Evolutionary conservation across 2,888 invertebrate genomes (phyloP).

Genomic region (Leucozona laternaria): DNA sequence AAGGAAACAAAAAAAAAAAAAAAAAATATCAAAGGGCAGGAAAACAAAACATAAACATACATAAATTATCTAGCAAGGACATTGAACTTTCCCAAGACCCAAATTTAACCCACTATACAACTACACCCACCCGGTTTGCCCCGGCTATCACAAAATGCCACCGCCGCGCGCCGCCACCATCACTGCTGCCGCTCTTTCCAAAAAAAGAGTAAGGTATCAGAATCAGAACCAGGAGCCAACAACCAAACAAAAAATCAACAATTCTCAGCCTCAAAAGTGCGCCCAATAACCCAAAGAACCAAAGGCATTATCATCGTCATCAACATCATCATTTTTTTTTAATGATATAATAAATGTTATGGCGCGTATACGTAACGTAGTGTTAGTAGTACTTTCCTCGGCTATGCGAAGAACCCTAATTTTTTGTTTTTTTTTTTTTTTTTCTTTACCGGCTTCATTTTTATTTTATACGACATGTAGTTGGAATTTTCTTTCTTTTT

Average conservation of each 20-base stretch:
- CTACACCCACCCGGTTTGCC: slow-evolving; percentile 41
- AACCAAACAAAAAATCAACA: slow-evolving; percentile 38
- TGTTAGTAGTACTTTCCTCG: slow-evolving; percentile 57
- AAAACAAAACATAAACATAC: slow-evolving; percentile 74
- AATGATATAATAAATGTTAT: slow-evolving; percentile 75
- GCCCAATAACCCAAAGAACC: slow-evolving; percentile 75
- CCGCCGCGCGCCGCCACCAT: background rate
- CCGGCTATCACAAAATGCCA: slow-evolving; percentile 16
- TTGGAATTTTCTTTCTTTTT: slow-evolving; percentile 34
- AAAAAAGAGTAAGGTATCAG: slow-evolving; percentile 62
- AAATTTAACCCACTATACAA: slow-evolving; percentile 37
- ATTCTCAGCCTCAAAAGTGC: slow-evolving; percentile 65
- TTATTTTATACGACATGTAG: slow-evolving; percentile 64
- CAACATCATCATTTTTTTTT: slow-evolving; percentile 74
- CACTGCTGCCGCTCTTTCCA: background rate
- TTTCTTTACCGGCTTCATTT: slow-evolving; percentile 53
- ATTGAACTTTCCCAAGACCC: slow-evolving; percentile 68
- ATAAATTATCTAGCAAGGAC: slow-evolving; percentile 75
- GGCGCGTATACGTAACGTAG: slow-evolving; percentile 71
- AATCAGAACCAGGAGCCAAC: slow-evolving; percentile 23
- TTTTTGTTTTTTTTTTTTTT: slow-evolving; percentile 33
- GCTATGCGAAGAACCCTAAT: slow-evolving; percentile 61
- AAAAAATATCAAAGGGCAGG: slow-evolving; percentile 48
- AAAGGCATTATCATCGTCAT: slow-evolving; percentile 75
- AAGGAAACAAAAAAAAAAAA: background rate